Evolutionary conservation across 2,888 invertebrate species (phyloP), one percentile per base, ranked within the genome.

Genomic region (Polydrusus cervinus): DNA sequence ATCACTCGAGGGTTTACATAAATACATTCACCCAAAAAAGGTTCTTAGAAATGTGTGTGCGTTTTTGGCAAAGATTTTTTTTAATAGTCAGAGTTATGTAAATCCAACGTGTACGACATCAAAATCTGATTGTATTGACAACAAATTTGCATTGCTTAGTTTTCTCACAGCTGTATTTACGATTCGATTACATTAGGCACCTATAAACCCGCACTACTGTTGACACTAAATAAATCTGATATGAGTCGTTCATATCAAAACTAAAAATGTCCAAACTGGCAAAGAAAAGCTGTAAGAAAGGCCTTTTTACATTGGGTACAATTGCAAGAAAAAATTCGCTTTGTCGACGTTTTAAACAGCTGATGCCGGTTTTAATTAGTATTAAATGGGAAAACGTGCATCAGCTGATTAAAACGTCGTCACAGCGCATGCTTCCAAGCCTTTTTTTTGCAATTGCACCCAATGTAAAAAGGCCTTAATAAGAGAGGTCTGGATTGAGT

Each of bases 1-100:
- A 84, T 85, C 84, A 85, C 85, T 83, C 79, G 79, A 80, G 79
- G 82, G 71, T 78, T 77, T 79, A 77, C 74, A 79, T 74, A 74
- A 61, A 74, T 51, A 61, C 47, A 45, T 61, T 51, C 30, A 66
- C 25, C 57, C 20, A 14, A 71, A 62, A 47, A 25, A 43, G 43
- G 14, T 71, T 43, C 57, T 34, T 57, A 11, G 45, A 72, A 66
- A 62, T 71, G 71, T 49, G 40, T 70, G 49, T 62, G 51, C 62
- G 62, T 20, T 8, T 43, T 30, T 62, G 43, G 45, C 45, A 25
- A 62, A 45, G 6, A 45, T 38, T 34, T 8, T 34, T 45, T 43
- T n/a, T 10, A 9, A 9, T 62, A 45, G 45, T 45, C 30, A 45
- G 47, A 18, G 30, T 64, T 34, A 38, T 34, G 38, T 38, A 60